These are phyloP conservation scores for Drosophila paulistorum DNA, from an alignment of 1,140 invertebrate species.

Conservation along the genomic window DNA sequence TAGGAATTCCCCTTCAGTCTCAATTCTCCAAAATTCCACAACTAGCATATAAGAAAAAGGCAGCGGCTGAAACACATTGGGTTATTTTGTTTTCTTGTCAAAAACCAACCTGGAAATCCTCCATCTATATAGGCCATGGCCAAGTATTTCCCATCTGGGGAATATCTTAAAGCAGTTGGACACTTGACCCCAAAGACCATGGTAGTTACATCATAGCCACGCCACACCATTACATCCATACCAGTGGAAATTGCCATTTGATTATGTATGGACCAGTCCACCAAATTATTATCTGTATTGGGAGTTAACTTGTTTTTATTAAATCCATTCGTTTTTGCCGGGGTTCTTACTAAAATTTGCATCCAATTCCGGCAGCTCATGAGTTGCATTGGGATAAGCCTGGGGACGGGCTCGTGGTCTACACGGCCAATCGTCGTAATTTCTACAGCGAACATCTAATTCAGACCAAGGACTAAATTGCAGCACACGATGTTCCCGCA, in stretches of 20 bases:
- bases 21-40: conserved; percentile 68
- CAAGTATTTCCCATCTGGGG: conserved; percentile 61
- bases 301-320: not conserved
- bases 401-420: conserved; percentile 55
- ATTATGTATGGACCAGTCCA: conserved; percentile 71
- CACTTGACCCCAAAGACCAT: conserved; percentile 68
- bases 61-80: not conserved
- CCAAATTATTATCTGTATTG: conserved; percentile 60
- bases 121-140: conserved; percentile 67
- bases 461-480: conserved; percentile 52
- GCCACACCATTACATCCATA: conserved; percentile 71
- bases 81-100: not conserved
- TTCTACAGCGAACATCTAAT: not conserved
- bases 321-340: not conserved
- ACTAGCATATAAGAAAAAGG: conserved; percentile 32
- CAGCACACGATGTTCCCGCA: conserved; percentile 51
- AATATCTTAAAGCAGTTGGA: conserved; percentile 59
- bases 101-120: conserved; percentile 47
- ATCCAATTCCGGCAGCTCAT: conserved; percentile 62
- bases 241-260: conserved; percentile 72
- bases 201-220: conserved; percentile 55
- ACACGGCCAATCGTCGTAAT: conserved; percentile 67
- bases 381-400: conserved; percentile 66
- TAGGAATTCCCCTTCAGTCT: conserved; percentile 42
- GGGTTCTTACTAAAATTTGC: conserved; percentile 24